Evolutionary conservation across 2,888 invertebrate species (phyloP), one percentile per base, ranked within the genome.

Genomic region (Pantelozetes paolii): DNA sequence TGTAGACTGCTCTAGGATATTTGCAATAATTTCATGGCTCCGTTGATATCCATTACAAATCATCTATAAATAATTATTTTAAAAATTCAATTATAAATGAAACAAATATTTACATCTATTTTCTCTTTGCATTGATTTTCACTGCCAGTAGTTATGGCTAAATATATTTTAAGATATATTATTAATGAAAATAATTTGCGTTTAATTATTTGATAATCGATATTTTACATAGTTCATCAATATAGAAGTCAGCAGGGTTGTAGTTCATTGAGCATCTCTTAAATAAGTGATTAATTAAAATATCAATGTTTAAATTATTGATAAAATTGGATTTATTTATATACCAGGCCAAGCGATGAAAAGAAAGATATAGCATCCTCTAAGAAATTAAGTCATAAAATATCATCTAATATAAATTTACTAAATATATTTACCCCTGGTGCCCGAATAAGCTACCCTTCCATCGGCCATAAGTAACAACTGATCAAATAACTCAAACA

Each of bases 51-150:
- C 50, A 50, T 50, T 30, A 59, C 59, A 59, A 32, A 59, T 28
- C 8, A 28, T 13, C 59, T 59, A 5, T 23, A 57, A 57, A 26
- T 57, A 8, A 23, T 11, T 3, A 13, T 45, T 45, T 18, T 45
- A 13, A 45, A 18, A 45, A 3, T 18, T 36, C 36, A 36, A 36
- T 18, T 45, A 45, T 13, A 45, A 18, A 6, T 18, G 6, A 20
- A 50, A 50, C 3, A n/a, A n/a, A n/a, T n/a, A n/a, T n/a, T n/a
- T 64, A 64, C 64, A 64, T 73, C 26, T 48, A 92, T 89, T 2
- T 89, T 89, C 74, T 89, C 88, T 62, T 88, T 86, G 67, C 93
- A 94, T 11, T 89, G 87, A 62, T 87, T 87, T 82, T 95, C 95
- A 15, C 89, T 85, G 0, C 90, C 91, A 0, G 94, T 94, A 0